A percentile compares a stretch with the other conserved stretches of the same genome.
Conservation (phyloP, 2,113 vertebrate species). For the Lagopus leucura region DNA sequence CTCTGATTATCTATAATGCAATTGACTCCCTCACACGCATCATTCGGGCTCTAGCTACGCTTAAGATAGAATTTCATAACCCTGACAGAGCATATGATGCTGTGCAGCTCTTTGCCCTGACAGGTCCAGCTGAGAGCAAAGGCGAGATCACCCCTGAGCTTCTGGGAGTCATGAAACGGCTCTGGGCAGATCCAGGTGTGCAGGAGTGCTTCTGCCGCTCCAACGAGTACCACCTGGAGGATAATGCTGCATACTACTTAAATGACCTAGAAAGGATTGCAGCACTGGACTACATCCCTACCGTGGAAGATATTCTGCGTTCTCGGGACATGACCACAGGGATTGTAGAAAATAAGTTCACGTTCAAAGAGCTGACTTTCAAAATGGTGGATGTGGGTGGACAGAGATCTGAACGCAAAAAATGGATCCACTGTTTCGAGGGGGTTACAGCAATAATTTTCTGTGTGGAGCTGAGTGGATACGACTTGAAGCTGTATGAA, state of each 20-base stretch:
- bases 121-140: slow-evolving; percentile 96
- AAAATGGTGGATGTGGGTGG: slow-evolving; percentile 99
- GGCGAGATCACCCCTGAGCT: slow-evolving; percentile 96
- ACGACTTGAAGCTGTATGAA: slow-evolving; percentile 98
- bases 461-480: slow-evolving; percentile 98
- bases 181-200: slow-evolving; percentile 94
- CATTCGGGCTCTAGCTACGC: slow-evolving; percentile 93
- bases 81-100: slow-evolving; percentile 96
- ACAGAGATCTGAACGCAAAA: slow-evolving; percentile 97
- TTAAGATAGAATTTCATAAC: slow-evolving; percentile 98
- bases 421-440: slow-evolving; percentile 99
- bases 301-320: slow-evolving; percentile 96
- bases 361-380: slow-evolving; percentile 99
- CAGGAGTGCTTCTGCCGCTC: slow-evolving; percentile 97
- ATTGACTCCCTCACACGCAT: slow-evolving; percentile 99
- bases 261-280: slow-evolving; percentile 98
- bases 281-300: slow-evolving; percentile 93
- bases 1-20: slow-evolving; percentile 97
- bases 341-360: slow-evolving; percentile 99
- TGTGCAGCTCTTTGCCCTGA: slow-evolving; percentile 97
- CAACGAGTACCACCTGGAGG: slow-evolving; percentile 98
- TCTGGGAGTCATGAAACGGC: slow-evolving; percentile 94
- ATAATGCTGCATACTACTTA: slow-evolving; percentile 98
- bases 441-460: slow-evolving; percentile 99
- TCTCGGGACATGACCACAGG: slow-evolving; percentile 99